These are phyloP conservation scores for Chloromyia formosa DNA, from an alignment of 2,888 invertebrate genomes.

Conservation along the genomic window DNA sequence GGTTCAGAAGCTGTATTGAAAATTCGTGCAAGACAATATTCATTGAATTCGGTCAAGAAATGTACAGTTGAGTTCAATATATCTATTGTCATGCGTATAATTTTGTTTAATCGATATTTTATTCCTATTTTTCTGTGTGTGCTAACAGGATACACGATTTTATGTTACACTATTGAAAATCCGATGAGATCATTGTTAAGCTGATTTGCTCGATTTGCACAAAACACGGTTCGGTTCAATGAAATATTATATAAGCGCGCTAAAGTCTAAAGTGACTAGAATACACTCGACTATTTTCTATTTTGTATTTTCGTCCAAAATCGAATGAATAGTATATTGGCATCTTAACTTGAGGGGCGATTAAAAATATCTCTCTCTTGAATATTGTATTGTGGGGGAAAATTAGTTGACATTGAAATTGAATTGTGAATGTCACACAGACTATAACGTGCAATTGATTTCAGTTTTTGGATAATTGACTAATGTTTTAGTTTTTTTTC, in stretches of 20 bases:
- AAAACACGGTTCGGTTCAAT: background rate
- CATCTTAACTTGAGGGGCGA: no score
- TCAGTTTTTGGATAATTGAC: constrained; percentile 29
- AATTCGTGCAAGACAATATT: background rate
- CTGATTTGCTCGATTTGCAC: constrained; percentile 26
- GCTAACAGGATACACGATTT: no score
- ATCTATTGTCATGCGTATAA: background rate
- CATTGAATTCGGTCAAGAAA: constrained; percentile 6
- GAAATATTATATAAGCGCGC: constrained; percentile 47
- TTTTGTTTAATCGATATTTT: no score
- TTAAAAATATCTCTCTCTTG: no score
- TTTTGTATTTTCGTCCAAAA: no score
- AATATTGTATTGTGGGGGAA: no score
- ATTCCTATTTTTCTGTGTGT: no score
- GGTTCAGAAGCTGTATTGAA: constrained; percentile 31
- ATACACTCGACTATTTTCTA: constrained; percentile 55
- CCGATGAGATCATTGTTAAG: constrained; percentile 22
- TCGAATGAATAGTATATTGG: background rate
- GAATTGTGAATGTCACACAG: constrained; percentile 49
- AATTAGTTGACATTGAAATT: no score
- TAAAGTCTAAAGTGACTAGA: constrained; percentile 60
- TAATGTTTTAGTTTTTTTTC: constrained; percentile 14
- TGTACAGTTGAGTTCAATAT: constrained; percentile 10
- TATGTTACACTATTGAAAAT: no score
- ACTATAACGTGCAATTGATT: constrained; percentile 47